phyloP scores from a whole-genome alignment of 2,888 invertebrate genomes.

The Nematopogon swammerdamellus region DNA sequence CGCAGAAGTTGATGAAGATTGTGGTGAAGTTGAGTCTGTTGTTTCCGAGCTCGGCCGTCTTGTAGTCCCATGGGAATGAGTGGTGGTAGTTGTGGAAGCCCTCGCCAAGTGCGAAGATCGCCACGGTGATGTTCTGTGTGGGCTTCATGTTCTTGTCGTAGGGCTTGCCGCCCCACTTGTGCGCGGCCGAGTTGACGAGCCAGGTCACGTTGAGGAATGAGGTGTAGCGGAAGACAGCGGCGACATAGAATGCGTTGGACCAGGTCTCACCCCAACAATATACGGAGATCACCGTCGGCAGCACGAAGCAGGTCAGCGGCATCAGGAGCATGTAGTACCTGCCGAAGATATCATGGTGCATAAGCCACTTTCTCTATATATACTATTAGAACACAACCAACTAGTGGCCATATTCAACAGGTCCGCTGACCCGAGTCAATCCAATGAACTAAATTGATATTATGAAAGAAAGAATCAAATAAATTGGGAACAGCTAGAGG shows the following conservation, averaged over 20 bases:
- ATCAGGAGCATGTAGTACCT: conserved; percentile 75
- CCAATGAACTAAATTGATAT: no score
- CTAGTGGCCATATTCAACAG: no score
- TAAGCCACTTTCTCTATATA: no score
- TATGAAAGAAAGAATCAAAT: no score
- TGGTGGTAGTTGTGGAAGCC: conserved; percentile 91
- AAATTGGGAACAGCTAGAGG: no score
- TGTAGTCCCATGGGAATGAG: conserved; percentile 78
- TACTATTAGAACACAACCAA: no score
- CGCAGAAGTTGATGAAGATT: conserved; percentile 75
- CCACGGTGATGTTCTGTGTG: conserved; percentile 65
- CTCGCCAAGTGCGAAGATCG: conserved; percentile 68
- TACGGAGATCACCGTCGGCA: conserved; percentile 74
- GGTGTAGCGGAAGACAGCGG: conserved; percentile 73
- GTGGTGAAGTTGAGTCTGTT: conserved; percentile 76
- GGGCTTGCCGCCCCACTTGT: no score
- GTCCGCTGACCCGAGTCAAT: no score
- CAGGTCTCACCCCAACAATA: conserved; percentile 75
- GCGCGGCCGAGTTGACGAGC: no score
- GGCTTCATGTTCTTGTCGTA: no score
- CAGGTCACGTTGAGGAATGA: conserved; percentile 83
- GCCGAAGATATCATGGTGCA: conserved; percentile 16
- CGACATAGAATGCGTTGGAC: conserved; percentile 63
- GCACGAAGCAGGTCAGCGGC: conserved; percentile 71
- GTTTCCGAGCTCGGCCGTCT: no score